These are phyloP conservation scores for Eudemis profundana DNA, from an alignment of 2,888 invertebrate species.

Conservation along the genomic window DNA sequence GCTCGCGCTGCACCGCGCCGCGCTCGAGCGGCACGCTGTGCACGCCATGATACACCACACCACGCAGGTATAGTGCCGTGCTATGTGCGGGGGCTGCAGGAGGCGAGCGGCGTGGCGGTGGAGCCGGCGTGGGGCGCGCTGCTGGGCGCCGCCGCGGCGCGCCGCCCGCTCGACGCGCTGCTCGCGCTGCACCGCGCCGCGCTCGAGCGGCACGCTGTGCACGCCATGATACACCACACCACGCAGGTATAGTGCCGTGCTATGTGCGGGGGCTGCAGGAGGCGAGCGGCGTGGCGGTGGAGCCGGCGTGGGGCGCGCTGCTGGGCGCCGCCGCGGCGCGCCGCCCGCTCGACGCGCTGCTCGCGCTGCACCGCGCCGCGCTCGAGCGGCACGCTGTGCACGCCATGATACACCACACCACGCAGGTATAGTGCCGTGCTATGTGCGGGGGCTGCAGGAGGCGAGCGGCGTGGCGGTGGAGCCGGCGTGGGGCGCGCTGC, in stretches of 20 bases:
- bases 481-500: conserved; percentile 96
- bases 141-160: conserved; percentile 90
- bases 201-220: conserved; percentile 82
- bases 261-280: conserved; percentile 74
- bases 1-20: conserved; percentile 52
- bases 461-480: conserved; percentile 98
- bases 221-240: conserved; percentile 92
- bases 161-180: conserved; percentile 91
- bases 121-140: too few species aligned
- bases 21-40: conserved; percentile 74
- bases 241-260: conserved; percentile 91
- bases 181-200: conserved; percentile 92
- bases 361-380: conserved; percentile 93
- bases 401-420: conserved; percentile 92
- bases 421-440: conserved; percentile 75
- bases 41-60: conserved; percentile 93
- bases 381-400: conserved; percentile 92
- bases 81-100: too few species aligned
- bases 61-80: conserved; percentile 82
- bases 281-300: conserved; percentile 98
- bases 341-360: conserved; percentile 93
- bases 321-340: conserved; percentile 91
- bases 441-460: conserved; percentile 88
- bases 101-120: too few species aligned
- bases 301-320: conserved; percentile 97